Evolutionary conservation across 2,113 vertebrate species (phyloP), one percentile per base, ranked within the genome.

Genomic region (Xiphophorus maculatus): DNA sequence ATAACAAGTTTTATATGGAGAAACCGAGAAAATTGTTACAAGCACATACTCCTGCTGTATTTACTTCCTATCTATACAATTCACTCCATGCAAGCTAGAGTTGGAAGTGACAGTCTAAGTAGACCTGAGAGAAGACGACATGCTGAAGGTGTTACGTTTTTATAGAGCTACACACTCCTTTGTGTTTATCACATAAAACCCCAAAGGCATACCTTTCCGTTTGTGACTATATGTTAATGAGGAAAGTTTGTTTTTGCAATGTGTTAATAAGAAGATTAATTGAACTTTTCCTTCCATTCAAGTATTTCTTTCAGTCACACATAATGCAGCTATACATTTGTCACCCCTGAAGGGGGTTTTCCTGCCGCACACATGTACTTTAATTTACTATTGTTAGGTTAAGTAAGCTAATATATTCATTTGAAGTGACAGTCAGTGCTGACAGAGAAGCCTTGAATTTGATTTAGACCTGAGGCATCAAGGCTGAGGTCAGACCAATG

Each of bases 401-500:
- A 87, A 74, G 54, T 74, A 33, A 71, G 51, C 67, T 60, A 70
- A 85, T 73, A 7, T 61, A 61, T 88, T 82, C 0, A 80, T 80
- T 84, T 73, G 15, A 68, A 66, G 48, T 69, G 78, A 84, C 87
- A 79, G 81, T 58, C 48, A 5, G 37, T 2, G 73, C 73, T 76
- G 80, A 81, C 72, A 76, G 37, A 68, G 25, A 68, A 82, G 76
- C 87, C 84, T 82, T 87, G 81, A 65, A 30, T 78, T 71, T 78
- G 80, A 86, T 90, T 89, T 84, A 83, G 71, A 80, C 66, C 60
- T 44, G 28, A 25, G 44, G 71, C 77, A 62, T 80, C 60, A 77
- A 85, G 80, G 80, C 81, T 30, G 71, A 30, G 73, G 82, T 85
- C 76, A 70, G 14, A 30, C 33, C 11, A 13, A 9, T n/a, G 75